Evolutionary conservation across 2,797 vertebrate genomes (phyloP).

Genomic region (Macropodus opercularis): DNA sequence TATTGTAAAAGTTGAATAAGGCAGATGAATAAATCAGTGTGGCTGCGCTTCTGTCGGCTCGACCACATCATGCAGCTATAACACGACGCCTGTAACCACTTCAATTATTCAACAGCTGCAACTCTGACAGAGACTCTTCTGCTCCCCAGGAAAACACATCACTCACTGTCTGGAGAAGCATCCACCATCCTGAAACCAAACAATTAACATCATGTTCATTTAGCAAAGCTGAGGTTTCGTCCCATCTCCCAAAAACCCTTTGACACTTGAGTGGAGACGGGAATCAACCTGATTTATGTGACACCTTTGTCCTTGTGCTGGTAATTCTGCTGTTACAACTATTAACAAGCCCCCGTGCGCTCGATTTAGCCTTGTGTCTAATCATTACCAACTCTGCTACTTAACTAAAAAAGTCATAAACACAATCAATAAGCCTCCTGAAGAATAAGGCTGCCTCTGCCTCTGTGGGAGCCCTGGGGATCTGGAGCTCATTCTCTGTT

Average conservation of each 20-base stretch:
- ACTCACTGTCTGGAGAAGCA: background rate
- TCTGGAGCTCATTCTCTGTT: too few relatives aligned
- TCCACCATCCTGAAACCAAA: background rate
- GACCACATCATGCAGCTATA: slow-evolving; percentile 40
- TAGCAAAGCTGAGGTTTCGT: background rate
- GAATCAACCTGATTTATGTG: background rate
- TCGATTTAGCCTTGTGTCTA: too few relatives aligned
- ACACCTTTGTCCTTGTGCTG: background rate
- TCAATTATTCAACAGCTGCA: slow-evolving; percentile 71
- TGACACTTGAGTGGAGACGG: background rate
- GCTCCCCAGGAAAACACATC: slow-evolving; percentile 3
- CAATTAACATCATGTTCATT: background rate
- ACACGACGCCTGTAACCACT: slow-evolving; percentile 30
- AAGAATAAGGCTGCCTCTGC: too few relatives aligned
- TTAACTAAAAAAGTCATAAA: too few relatives aligned
- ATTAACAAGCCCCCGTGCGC: background rate
- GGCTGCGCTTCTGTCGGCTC: slow-evolving; percentile 7
- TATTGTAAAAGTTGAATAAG: slow-evolving; percentile 38
- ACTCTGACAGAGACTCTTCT: slow-evolving; percentile 34
- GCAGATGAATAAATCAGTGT: slow-evolving; percentile 69
- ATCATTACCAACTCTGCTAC: too few relatives aligned
- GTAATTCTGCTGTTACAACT: background rate
- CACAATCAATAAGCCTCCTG: too few relatives aligned
- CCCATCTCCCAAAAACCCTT: background rate
- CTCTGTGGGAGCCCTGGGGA: too few relatives aligned